phyloP scores from a whole-genome alignment of 2,888 invertebrate genomes.

The Scaptomyza parva region DNA sequence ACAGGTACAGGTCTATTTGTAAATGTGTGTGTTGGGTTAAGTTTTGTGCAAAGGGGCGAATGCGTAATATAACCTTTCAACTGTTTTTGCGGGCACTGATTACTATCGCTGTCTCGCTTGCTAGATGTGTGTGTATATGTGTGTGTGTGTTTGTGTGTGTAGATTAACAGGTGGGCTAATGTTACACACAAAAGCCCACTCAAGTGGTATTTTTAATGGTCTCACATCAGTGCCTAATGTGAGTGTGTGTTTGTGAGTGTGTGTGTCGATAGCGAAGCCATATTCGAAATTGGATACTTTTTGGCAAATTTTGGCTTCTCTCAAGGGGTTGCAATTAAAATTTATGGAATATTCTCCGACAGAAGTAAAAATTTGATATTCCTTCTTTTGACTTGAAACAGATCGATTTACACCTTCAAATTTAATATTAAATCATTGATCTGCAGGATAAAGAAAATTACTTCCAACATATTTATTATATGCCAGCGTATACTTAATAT shows the following conservation, averaged over 20 bases:
- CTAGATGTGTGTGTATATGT: background rate
- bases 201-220: constrained; percentile 54
- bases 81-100: constrained; percentile 34
- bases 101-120: constrained; percentile 29
- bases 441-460: background rate
- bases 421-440: background rate
- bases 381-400: background rate
- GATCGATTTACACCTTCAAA: background rate
- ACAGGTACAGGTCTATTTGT: constrained; percentile 16
- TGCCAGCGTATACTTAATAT: constrained; percentile 1
- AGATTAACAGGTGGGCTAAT: constrained; percentile 48
- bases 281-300: constrained; percentile 13
- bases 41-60: constrained; percentile 45
- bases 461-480: constrained; percentile 10
- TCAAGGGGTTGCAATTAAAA: constrained; percentile 8
- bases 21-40: constrained; percentile 48
- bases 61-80: constrained; percentile 60
- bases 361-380: background rate
- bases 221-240: constrained; percentile 16
- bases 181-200: constrained; percentile 30
- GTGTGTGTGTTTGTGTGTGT: constrained; percentile 9
- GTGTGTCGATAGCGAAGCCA: background rate
- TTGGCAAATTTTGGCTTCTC: background rate
- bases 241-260: background rate
- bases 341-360: background rate